phyloP scores from a whole-genome alignment of 2,888 invertebrate species.

The Tupiocoris notatus region DNA sequence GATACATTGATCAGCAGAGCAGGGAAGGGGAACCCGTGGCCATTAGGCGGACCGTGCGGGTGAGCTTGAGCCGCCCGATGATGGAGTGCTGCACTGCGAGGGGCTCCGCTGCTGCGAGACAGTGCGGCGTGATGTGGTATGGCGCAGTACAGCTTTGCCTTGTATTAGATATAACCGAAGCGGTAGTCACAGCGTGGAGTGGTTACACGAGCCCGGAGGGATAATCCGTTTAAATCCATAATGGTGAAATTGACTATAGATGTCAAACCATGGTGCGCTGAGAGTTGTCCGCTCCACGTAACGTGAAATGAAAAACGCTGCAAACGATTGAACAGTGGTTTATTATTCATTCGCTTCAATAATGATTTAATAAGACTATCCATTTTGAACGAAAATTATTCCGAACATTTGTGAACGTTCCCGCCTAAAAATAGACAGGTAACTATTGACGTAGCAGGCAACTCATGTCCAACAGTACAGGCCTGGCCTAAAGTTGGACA shows the following conservation, averaged over 20 bases:
- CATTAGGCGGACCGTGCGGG: background rate
- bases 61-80: background rate
- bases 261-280: constrained; percentile 24
- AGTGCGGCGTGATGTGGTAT: background rate
- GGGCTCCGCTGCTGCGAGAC: background rate
- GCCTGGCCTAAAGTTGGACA: too few relatives aligned
- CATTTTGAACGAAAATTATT: too few relatives aligned
- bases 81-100: background rate
- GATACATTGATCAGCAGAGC: background rate
- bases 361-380: too few relatives aligned
- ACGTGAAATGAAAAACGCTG: too few relatives aligned
- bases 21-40: background rate
- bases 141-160: background rate
- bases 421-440: too few relatives aligned
- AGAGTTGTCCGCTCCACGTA: constrained; percentile 32
- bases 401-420: too few relatives aligned
- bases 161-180: background rate
- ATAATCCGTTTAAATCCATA: constrained; percentile 22
- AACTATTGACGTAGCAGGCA: too few relatives aligned
- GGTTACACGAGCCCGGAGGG: background rate
- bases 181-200: background rate
- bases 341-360: too few relatives aligned
- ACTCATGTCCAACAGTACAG: too few relatives aligned
- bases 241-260: constrained; percentile 26
- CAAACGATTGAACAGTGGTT: too few relatives aligned